Evolutionary conservation across 2,113 vertebrate genomes (phyloP), one percentile per base, ranked within the genome.

Genomic region (Neogobius melanostomus): DNA sequence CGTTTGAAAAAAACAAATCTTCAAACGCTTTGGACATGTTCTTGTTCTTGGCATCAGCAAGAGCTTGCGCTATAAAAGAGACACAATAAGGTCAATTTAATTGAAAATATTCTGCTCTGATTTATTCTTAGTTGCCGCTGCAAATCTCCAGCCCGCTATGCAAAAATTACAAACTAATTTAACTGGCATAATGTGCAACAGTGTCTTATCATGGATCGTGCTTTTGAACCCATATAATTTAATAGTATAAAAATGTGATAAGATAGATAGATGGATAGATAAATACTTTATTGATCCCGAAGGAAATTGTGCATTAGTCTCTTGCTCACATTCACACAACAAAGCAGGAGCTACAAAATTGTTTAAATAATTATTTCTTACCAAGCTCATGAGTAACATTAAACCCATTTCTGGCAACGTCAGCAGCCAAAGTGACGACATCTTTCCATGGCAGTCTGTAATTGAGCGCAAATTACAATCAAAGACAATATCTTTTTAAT

Each of bases 341-440:
- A n/a, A n/a, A n/a, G n/a, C n/a, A n/a, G n/a, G n/a, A n/a, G n/a
- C n/a, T n/a, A n/a, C n/a, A n/a, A n/a, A n/a, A n/a, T n/a, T n/a
- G n/a, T n/a, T n/a, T n/a, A n/a, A n/a, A n/a, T n/a, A 42, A 36
- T 36, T 36, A 2, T 36, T 14, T 74, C 94, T 93, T 91, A 99
- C 97, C 97, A 70, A 99, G 90, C 71, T 98, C 97, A 45, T 95
- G 95, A 7, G 96, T 99, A 74, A 98, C 91, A 63, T 98, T 99
- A 76, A 99, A 99, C 74, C 98, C 98, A 8, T 93, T 91, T 86
- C 92, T 94, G 72, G 97, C 98, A 0, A 99, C 92, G 53, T 90
- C 64, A 0, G 96, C 96, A 4, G 83, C 92, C 28, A 95, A 91
- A 42, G 93, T 82, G 90, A 98, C 88, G 57, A 99, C 90, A 79